Evolutionary conservation across 2,888 invertebrate species (phyloP), one percentile per base, ranked within the genome.

Genomic region (Athalia cordata): DNA sequence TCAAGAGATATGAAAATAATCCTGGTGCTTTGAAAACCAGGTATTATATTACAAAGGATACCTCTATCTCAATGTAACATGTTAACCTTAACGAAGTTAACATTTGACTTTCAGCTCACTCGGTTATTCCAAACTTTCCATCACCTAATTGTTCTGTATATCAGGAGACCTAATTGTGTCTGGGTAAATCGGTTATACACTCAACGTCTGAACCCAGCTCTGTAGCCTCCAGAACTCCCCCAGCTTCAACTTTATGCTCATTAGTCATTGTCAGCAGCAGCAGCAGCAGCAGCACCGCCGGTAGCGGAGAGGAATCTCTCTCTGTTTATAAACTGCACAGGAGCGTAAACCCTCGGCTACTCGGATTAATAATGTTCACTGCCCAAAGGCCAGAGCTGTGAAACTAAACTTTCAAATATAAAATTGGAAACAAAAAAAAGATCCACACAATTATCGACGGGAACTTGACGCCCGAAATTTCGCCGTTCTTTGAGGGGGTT

Each of bases 261-360:
- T 67, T 67, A 67, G 50, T 67, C 67, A 50, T 49, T 67, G 67
- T 50, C 67, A 67, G 67, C 15, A 50, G 52, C 52, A 67, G 29
- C 13, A 66, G 66, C 66, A 49, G n/a, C 49, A 13, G 45, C 47
- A 67, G 47, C 67, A 15, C 8, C 50, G 50, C 47, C 29, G 13
- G 64, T 64, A 64, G 11, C 29, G 15, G n/a, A 5, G 29, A 9
- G 45, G 45, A 9, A 29, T 29, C 29, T 29, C 29, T 29, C 29
- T 29, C 29, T 29, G 29, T 29, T 29, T 29, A 29, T 29, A 29
- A 29, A 29, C 29, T 29, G 29, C 29, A 29, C 29, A 29, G 29
- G 2, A 29, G 29, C 29, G 29, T 29, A 29, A 29, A 29, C 29
- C 29, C 29, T 2, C 29, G 29, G 29, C 29, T 29, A 29, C 29